A percentile compares a stretch with the other conserved stretches of the same genome.
phyloP scores from a whole-genome alignment of 2,113 vertebrate genomes.

The Xiphorhynchus elegans region DNA sequence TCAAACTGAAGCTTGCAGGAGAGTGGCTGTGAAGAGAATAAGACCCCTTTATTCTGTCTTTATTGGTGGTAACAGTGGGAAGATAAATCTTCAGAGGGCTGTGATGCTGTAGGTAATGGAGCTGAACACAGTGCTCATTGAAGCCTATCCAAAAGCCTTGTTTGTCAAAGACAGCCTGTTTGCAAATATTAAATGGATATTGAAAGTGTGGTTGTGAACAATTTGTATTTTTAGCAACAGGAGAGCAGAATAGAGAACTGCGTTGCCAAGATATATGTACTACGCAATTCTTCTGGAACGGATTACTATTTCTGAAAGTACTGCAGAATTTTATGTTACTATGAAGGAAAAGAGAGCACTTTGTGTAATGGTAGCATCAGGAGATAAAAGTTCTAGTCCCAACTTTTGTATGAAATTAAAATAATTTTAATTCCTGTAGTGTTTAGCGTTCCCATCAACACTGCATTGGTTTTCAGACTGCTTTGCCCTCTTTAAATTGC shows the following conservation, averaged over 20 bases:
- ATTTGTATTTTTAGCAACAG: constrained; percentile 22
- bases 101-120: neutral
- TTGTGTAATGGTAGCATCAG: neutral
- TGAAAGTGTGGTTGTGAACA: neutral
- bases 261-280: neutral
- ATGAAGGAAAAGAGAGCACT: neutral
- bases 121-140: neutral
- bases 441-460: neutral
- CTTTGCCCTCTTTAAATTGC: neutral
- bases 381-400: neutral
- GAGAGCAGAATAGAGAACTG: neutral
- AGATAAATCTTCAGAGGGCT: neutral
- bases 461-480: neutral
- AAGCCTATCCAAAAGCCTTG: neutral
- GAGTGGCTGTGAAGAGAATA: neutral
- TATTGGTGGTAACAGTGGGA: neutral
- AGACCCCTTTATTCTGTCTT: neutral
- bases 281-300: neutral
- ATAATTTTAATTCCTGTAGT: neutral
- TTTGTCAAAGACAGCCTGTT: neutral
- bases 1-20: neutral
- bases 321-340: neutral
- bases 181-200: constrained; percentile 30
- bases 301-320: constrained; percentile 1
- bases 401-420: neutral